Base-by-base conservation (phyloP, 2,113 vertebrate species). In the Austrofundulus limnaeus region DNA sequence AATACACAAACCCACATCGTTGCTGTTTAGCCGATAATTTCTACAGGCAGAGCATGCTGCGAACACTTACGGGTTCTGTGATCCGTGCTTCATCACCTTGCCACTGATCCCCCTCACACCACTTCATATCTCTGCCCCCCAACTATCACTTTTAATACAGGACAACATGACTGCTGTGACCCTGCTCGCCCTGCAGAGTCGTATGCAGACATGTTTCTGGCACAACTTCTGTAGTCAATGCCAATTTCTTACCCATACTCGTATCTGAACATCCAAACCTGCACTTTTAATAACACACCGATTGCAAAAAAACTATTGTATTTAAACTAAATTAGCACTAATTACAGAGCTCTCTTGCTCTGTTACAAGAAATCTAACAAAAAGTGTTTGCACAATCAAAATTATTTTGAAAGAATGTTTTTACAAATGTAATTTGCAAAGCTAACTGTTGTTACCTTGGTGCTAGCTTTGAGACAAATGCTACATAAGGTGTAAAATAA, bases 1-100 rank as follows among this genome's bases (percentile, higher is more conserved):
- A 60, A 52, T 66, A 65, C 45, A 42, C 50, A 47, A 43, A 42
- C 66, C 42, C 60, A 70, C 65, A 65, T 71, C 54, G 64, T 53
- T 17, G 15, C 70, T 52, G 71, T 90, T 81, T 88, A 88, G 85
- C 85, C 86, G 90, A 86, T 92, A 83, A 89, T 90, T 84, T 92
- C 60, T 59, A 78, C 72, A 81, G 75, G 76, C 66, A 49, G 63
- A 46, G 72, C 90, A 78, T 79, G 90, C 91, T 92, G 90, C 21
- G 90, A 91, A 81, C 90, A 86, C 80, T 90, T 89, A 91, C 85
- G 72, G 77, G 63, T 86, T 80, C 74, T 70, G 78, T 83, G 82
- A 76, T 88, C 84, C 47, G 24, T 84, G 80, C 81, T 90, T 79
- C 81, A 90, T 90, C 90, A 90, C 82, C 23, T 47, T 82, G 82